These are phyloP conservation scores for Eretmochelys imbricata DNA, from an alignment of 2,113 vertebrate species.

Conservation along the genomic window DNA sequence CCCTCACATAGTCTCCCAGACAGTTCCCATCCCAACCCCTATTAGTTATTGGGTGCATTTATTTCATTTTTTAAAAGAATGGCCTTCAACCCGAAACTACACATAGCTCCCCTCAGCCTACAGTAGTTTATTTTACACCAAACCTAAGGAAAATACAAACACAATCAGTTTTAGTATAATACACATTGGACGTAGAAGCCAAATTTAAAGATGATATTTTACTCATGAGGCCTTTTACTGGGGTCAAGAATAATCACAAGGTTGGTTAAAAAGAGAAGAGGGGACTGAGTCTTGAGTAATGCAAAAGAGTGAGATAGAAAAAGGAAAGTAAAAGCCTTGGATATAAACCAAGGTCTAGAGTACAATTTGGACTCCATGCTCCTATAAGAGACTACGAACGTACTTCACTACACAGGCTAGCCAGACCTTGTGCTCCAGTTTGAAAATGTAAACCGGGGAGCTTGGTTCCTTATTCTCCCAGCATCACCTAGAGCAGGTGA, in stretches of 20 bases:
- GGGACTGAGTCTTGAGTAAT: not conserved
- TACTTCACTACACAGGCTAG: too few relatives aligned
- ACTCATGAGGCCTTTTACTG: not conserved
- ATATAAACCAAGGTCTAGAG: not conserved
- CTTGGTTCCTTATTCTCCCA: too few relatives aligned
- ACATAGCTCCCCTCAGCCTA: not conserved
- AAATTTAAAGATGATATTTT: not conserved
- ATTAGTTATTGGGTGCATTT: slow-evolving; percentile 3
- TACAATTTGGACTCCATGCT: not conserved
- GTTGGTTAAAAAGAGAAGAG: not conserved
- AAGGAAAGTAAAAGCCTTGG: not conserved
- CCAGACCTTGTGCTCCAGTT: too few relatives aligned
- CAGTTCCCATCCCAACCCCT: not conserved
- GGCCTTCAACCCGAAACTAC: slow-evolving; percentile 10
- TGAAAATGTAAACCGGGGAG: too few relatives aligned
- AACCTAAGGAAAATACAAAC: slow-evolving; percentile 25
- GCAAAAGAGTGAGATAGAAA: not conserved
- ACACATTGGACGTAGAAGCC: not conserved
- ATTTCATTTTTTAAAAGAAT: slow-evolving; percentile 25
- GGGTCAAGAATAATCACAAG: not conserved
- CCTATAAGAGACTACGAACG: too few relatives aligned
- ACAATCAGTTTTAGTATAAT: not conserved
- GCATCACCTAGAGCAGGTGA: too few relatives aligned
- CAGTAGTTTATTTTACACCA: slow-evolving; percentile 15
- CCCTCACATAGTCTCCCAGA: not conserved